Percentiles rank a stretch among this genome's conserved stretches.
Conservation (phyloP, 2,113 vertebrate species). For the Coryphaenoides rupestris region DNA sequence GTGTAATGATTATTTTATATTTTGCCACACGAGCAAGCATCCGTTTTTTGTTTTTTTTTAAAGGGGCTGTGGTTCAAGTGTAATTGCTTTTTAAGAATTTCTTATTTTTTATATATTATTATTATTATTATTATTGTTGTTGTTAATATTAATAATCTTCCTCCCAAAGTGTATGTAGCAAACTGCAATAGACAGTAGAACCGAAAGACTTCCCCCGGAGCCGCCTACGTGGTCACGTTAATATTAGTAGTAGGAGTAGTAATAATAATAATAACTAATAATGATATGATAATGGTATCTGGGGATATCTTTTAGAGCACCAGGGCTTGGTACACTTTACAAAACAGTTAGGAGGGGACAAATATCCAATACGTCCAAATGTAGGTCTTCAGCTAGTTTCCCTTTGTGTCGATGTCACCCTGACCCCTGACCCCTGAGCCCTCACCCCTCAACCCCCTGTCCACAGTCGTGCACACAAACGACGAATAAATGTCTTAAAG, state of each 20-base stretch:
- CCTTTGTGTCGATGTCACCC: too few relatives aligned
- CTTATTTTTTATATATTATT: constrained; percentile 7
- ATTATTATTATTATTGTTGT: neutral
- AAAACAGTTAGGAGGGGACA: too few relatives aligned
- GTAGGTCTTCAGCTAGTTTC: too few relatives aligned
- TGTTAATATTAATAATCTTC: constrained; percentile 18
- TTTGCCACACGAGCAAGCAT: constrained; percentile 7
- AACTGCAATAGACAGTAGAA: constrained; percentile 53
- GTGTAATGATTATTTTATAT: neutral
- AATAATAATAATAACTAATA: constrained; percentile 1
- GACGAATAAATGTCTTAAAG: too few relatives aligned
- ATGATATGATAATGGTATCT: neutral
- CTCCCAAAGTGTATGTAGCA: constrained; percentile 34
- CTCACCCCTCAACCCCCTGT: too few relatives aligned
- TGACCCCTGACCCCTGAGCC: too few relatives aligned
- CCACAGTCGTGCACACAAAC: too few relatives aligned
- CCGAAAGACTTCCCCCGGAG: constrained; percentile 13
- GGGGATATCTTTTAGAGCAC: too few relatives aligned
- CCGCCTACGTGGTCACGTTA: too few relatives aligned
- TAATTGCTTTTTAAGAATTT: neutral
- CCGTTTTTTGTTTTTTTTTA: neutral
- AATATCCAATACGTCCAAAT: too few relatives aligned
- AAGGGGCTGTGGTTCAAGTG: neutral
- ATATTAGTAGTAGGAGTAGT: too few relatives aligned
- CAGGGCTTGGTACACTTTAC: too few relatives aligned